phyloP scores from a whole-genome alignment of 1,140 invertebrate species.

The Muscidifurax raptorellus region DNA sequence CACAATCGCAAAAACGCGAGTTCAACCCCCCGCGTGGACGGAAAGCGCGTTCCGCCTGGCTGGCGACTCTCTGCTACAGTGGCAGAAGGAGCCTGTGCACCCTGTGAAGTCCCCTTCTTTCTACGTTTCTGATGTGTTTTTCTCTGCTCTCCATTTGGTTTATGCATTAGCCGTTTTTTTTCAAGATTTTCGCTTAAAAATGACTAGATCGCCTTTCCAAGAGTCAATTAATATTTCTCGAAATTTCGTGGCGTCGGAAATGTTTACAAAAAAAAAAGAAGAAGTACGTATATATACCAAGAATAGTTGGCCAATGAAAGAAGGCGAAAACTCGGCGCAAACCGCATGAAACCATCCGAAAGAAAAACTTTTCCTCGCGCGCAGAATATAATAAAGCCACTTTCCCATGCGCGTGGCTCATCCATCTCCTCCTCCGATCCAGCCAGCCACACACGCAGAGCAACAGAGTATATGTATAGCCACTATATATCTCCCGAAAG shows the following conservation, averaged over 20 bases:
- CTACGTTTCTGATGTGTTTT: background rate
- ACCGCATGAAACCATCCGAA: background rate
- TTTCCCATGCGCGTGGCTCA: conserved; percentile 38
- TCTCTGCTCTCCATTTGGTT: background rate
- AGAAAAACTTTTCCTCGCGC: conserved; percentile 17
- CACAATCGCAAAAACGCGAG: conserved; percentile 17
- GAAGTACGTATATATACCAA: too few relatives aligned
- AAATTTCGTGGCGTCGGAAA: too few relatives aligned
- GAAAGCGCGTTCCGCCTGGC: conserved; percentile 21
- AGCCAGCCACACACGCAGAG: background rate
- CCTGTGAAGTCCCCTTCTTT: background rate
- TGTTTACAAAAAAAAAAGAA: too few relatives aligned
- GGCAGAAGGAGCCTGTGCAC: conserved; percentile 2
- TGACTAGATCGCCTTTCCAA: too few relatives aligned
- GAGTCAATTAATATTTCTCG: too few relatives aligned
- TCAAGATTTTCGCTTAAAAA: background rate
- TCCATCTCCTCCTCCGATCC: conserved; percentile 15
- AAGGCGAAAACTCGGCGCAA: background rate
- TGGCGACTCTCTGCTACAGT: conserved; percentile 16
- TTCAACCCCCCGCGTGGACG: background rate
- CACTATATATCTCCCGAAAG: background rate
- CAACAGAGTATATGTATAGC: background rate
- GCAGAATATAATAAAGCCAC: conserved; percentile 44
- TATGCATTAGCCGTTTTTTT: background rate
- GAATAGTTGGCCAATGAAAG: background rate